Evolutionary conservation across 2,113 vertebrate species (phyloP).

Genomic region (Scatophagus argus): DNA sequence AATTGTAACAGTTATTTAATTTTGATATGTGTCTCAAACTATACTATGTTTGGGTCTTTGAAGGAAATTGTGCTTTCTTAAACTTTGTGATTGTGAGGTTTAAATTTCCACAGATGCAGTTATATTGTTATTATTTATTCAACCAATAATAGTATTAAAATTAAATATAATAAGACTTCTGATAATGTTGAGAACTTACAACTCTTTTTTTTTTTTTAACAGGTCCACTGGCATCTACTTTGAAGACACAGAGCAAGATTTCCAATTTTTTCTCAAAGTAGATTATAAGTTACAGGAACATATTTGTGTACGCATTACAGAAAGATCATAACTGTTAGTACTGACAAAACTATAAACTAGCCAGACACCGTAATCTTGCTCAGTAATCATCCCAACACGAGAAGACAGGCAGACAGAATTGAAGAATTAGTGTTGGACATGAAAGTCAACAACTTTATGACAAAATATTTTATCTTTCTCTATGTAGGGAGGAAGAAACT

Average conservation of each 20-base stretch:
- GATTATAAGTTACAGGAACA: not conserved
- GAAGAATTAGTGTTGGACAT: not conserved
- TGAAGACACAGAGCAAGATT: conserved; percentile 65
- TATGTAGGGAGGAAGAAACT: not conserved
- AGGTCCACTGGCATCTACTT: conserved; percentile 12
- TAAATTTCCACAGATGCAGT: not conserved
- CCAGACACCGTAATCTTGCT: not conserved
- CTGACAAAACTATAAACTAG: not conserved
- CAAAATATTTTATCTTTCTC: not conserved
- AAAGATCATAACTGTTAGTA: not conserved
- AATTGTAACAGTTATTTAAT: too few species aligned
- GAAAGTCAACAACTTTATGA: too few species aligned
- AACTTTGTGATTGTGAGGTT: too few species aligned
- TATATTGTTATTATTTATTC: too few species aligned
- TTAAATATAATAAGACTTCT: not conserved
- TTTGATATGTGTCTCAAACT: too few species aligned
- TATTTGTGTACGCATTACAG: not conserved
- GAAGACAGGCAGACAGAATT: too few species aligned
- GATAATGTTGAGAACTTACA: too few species aligned
- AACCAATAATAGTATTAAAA: not conserved
- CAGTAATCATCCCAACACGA: too few species aligned
- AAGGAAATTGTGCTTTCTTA: too few species aligned
- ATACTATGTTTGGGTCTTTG: too few species aligned
- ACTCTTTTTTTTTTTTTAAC: conserved; percentile 9
- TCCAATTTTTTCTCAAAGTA: conserved; percentile 56